phyloP scores from a whole-genome alignment of 2,888 invertebrate genomes.

The Diadromus collaris region DNA sequence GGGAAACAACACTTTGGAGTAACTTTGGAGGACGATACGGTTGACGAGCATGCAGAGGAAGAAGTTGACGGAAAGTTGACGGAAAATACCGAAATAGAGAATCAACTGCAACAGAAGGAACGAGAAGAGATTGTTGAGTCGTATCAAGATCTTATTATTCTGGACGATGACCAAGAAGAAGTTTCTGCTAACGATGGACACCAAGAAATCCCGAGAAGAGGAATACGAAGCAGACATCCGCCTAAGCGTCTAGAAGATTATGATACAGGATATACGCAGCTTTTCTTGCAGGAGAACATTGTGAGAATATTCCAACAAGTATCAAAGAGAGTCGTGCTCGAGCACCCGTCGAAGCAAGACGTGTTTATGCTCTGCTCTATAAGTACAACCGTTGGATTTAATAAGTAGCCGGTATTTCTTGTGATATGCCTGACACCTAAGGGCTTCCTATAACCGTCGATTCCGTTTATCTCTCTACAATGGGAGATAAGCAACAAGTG shows the following conservation, averaged over 20 bases:
- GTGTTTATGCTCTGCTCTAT: background rate
- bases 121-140: background rate
- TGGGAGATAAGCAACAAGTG: background rate
- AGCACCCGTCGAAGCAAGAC: constrained; percentile 10
- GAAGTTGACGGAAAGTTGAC: background rate
- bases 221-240: background rate
- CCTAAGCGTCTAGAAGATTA: background rate
- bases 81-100: background rate
- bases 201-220: background rate
- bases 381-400: background rate
- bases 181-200: background rate
- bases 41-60: background rate
- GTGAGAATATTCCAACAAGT: background rate
- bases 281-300: background rate
- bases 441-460: background rate
- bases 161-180: background rate
- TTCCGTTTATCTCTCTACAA: background rate
- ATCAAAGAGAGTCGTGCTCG: too few species aligned
- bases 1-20: constrained; percentile 55
- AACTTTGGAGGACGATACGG: background rate
- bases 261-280: background rate
- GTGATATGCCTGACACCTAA: background rate
- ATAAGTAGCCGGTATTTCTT: background rate
- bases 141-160: background rate
- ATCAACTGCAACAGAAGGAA: background rate